Percentiles rank a stretch among this genome's conserved stretches.
Conservation (phyloP, 2,888 invertebrate species). For the Nudaria mundana region DNA sequence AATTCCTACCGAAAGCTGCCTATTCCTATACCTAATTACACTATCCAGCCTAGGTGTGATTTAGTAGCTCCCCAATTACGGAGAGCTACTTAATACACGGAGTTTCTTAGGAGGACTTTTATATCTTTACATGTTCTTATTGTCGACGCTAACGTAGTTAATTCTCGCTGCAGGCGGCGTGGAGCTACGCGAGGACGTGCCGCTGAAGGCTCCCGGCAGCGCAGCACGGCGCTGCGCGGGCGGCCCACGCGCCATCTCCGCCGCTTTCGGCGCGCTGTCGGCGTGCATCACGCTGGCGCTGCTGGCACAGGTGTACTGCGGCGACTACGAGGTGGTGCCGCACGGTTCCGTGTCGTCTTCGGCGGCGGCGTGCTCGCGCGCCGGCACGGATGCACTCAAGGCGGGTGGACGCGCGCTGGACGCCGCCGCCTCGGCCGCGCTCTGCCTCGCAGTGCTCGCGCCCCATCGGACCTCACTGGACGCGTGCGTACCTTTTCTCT, state of each 20-base stretch:
- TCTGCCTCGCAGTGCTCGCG: constrained; percentile 87
- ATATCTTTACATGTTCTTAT: too few species aligned
- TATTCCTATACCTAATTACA: too few species aligned
- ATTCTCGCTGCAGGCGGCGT: constrained; percentile 50
- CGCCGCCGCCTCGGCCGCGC: constrained; percentile 86
- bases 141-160: too few species aligned
- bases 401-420: constrained; percentile 90
- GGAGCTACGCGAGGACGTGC: constrained; percentile 81
- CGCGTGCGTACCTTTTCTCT: constrained; percentile 74
- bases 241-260: constrained; percentile 84
- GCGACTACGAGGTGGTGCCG: constrained; percentile 86
- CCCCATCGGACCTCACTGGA: constrained; percentile 89
- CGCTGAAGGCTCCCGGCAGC: constrained; percentile 67
- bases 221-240: constrained; percentile 49
- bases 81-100: too few species aligned
- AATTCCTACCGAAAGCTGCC: too few species aligned
- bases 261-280: constrained; percentile 84
- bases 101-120: too few species aligned
- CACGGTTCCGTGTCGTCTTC: constrained; percentile 90
- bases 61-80: too few species aligned
- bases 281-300: constrained; percentile 86
- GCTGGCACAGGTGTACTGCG: constrained; percentile 86
- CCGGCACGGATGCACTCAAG: constrained; percentile 85
- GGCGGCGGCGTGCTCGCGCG: constrained; percentile 85
- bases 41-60: too few species aligned